Evolutionary conservation across 2,113 vertebrate species (phyloP).

Genomic region (Ranitomeya imitator): DNA sequence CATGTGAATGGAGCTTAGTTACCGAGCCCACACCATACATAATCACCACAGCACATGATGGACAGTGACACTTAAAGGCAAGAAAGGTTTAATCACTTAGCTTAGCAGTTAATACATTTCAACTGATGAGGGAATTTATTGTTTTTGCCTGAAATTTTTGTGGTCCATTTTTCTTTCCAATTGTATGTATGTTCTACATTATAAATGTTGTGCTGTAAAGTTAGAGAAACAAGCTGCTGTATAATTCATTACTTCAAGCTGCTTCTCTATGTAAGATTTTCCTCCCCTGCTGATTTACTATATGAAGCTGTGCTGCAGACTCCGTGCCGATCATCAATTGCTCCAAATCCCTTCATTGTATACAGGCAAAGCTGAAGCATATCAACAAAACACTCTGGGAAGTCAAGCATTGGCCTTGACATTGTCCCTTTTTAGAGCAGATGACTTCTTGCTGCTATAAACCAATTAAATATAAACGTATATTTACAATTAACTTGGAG

Average conservation of each 20-base stretch:
- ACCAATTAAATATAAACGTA: not conserved
- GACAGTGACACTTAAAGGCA: too few relatives aligned
- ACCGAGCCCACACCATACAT: too few relatives aligned
- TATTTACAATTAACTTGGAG: not conserved
- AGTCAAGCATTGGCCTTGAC: not conserved
- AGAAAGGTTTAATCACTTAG: not conserved
- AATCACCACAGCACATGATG: too few relatives aligned
- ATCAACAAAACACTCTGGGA: not conserved
- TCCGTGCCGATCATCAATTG: not conserved
- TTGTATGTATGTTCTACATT: slow-evolving; percentile 23
- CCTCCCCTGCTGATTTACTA: slow-evolving; percentile 29
- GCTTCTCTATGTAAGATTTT: slow-evolving; percentile 15
- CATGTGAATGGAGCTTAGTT: too few relatives aligned
- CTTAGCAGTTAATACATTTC: not conserved
- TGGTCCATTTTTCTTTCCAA: not conserved
- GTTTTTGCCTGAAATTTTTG: not conserved
- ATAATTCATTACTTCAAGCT: slow-evolving; percentile 27
- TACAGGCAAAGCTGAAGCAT: not conserved
- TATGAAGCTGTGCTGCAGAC: slow-evolving; percentile 13
- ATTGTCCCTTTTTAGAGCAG: not conserved
- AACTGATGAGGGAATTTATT: not conserved
- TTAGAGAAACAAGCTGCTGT: slow-evolving; percentile 19
- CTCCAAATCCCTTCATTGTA: not conserved
- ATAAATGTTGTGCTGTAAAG: slow-evolving; percentile 23
- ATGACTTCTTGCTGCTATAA: not conserved